Conservation (phyloP, 2,888 invertebrate species). For the Ectemnius lituratus region DNA sequence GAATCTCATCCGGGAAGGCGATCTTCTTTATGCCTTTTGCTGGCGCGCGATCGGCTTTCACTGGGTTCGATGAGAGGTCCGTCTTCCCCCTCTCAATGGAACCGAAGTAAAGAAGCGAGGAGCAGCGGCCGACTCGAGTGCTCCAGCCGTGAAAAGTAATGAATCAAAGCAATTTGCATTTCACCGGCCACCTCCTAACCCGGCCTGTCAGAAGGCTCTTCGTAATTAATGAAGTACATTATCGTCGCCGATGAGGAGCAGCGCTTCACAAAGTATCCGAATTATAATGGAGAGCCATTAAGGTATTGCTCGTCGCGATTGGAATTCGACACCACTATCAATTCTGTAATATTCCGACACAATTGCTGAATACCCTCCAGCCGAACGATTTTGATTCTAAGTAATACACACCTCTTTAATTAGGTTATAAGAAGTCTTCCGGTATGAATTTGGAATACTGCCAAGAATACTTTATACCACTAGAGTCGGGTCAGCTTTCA, state of each 20-base stretch:
- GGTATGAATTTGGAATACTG: too few relatives aligned
- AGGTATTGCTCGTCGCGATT: constrained; percentile 3
- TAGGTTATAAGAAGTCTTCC: too few relatives aligned
- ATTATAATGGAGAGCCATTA: background rate
- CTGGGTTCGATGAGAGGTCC: background rate
- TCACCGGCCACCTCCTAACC: background rate
- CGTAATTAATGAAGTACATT: constrained; percentile 7
- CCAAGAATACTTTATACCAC: too few relatives aligned
- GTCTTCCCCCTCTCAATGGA: background rate
- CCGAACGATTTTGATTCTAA: too few relatives aligned
- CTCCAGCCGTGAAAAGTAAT: constrained; percentile 7
- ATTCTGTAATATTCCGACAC: too few relatives aligned
- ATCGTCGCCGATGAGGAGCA: background rate
- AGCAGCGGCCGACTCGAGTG: background rate
- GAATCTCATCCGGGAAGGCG: background rate
- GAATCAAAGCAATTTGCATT: constrained; percentile 10
- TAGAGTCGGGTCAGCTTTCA: too few relatives aligned
- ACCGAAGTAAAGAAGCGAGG: background rate
- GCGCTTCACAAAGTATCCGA: background rate
- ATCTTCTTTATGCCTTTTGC: background rate
- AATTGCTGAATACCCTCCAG: too few relatives aligned
- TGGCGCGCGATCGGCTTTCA: constrained; percentile 6
- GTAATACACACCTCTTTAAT: too few relatives aligned
- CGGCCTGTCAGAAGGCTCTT: background rate
- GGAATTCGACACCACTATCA: too few relatives aligned